Evolutionary conservation across 1,140 invertebrate species (phyloP).

Genomic region (Drosophila eugracilis): DNA sequence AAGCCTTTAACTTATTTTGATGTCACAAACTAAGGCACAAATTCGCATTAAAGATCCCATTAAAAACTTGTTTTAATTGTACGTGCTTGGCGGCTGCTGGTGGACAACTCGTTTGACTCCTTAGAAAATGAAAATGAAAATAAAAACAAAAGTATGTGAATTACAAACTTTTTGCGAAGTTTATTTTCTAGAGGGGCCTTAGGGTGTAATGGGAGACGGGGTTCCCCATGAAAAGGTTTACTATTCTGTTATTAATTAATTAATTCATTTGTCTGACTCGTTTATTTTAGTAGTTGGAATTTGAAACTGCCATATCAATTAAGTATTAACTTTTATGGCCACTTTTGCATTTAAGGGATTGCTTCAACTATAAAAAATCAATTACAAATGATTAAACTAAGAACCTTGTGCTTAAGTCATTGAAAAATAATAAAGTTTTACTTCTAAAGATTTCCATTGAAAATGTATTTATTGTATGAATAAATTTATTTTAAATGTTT

Average conservation of each 20-base stretch:
- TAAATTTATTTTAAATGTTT: too few relatives aligned
- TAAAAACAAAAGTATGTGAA: constrained; percentile 17
- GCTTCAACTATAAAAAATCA: neutral
- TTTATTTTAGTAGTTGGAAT: neutral
- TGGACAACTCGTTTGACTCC: constrained; percentile 22
- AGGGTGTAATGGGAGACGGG: constrained; percentile 1
- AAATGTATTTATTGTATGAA: too few relatives aligned
- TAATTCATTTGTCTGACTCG: neutral
- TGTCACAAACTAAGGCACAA: constrained; percentile 28
- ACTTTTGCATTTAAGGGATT: neutral
- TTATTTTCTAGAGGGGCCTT: neutral
- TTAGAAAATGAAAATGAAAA: constrained; percentile 15
- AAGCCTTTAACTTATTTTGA: constrained; percentile 5
- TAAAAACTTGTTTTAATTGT: constrained; percentile 36
- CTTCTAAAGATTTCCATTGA: too few relatives aligned
- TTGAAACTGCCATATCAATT: neutral
- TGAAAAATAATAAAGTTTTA: neutral
- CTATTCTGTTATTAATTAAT: neutral
- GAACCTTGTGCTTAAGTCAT: too few relatives aligned
- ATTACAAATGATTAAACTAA: too few relatives aligned
- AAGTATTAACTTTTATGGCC: neutral
- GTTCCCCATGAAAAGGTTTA: neutral
- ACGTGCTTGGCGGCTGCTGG: constrained; percentile 1
- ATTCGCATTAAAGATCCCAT: constrained; percentile 31
- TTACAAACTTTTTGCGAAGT: constrained; percentile 6